These are phyloP conservation scores for Petrocephalus microphthalmus DNA, from an alignment of 2,113 vertebrate species.

Conservation along the genomic window DNA sequence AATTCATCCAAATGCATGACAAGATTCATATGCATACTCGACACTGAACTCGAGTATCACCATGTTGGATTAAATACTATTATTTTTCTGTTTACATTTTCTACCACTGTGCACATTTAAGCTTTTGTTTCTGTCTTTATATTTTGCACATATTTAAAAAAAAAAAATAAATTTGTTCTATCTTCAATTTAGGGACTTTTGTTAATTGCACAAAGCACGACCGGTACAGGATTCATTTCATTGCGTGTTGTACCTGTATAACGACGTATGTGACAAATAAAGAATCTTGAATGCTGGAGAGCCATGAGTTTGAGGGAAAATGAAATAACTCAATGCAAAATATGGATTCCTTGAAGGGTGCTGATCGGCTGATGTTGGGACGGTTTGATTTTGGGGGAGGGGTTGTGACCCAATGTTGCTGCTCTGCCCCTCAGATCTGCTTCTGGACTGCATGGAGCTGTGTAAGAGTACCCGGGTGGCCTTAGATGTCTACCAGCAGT, in stretches of 20 bases:
- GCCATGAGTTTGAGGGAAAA: not conserved
- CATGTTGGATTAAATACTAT: not conserved
- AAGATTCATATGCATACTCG: not conserved
- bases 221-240: too few species aligned
- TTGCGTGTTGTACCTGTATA: too few species aligned
- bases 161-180: too few species aligned
- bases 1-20: not conserved
- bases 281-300: not conserved
- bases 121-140: too few species aligned
- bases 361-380: not conserved
- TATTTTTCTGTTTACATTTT: too few species aligned
- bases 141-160: too few species aligned
- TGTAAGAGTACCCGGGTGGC: conserved; percentile 80
- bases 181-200: too few species aligned
- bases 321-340: not conserved
- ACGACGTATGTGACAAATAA: too few species aligned
- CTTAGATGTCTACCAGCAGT: conserved; percentile 82
- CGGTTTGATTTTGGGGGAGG: not conserved
- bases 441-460: conserved; percentile 83
- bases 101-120: too few species aligned
- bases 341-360: not conserved
- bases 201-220: too few species aligned
- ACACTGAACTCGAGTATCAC: not conserved
- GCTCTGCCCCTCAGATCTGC: conserved; percentile 65
- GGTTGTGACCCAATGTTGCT: not conserved